Conservation (phyloP, 2,888 invertebrate genomes). For the Archips crataeganus region DNA sequence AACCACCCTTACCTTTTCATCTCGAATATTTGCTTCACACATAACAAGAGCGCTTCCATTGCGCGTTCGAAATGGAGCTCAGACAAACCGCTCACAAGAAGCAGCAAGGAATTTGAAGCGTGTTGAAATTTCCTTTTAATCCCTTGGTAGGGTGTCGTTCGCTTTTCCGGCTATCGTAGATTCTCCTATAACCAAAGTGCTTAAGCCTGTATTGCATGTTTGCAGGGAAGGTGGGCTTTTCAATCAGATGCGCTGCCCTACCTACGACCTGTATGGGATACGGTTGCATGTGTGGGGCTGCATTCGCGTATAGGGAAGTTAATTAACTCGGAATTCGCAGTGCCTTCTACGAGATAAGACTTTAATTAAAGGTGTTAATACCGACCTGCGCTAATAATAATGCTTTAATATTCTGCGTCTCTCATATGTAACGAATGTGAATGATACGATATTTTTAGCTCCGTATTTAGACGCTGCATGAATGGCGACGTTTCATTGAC, state of each 20-base stretch:
- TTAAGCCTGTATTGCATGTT: slow-evolving; percentile 74
- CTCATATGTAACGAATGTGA: not conserved
- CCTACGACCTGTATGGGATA: slow-evolving; percentile 36
- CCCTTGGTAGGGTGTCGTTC: slow-evolving; percentile 34
- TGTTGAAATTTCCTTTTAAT: not conserved
- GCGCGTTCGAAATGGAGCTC: slow-evolving; percentile 36
- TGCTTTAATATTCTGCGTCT: not conserved
- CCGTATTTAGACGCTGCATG: not conserved
- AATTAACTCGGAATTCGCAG: slow-evolving; percentile 33
- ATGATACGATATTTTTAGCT: not conserved
- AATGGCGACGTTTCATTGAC: not conserved
- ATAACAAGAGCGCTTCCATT: slow-evolving; percentile 50
- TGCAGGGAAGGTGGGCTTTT: slow-evolving; percentile 72
- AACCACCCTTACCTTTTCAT: slow-evolving; percentile 21
- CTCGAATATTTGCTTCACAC: not conserved
- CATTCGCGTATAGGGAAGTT: slow-evolving; percentile 30
- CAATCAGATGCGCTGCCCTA: slow-evolving; percentile 66
- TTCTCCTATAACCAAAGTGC: slow-evolving; percentile 58
- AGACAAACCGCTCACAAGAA: not conserved
- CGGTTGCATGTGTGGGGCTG: slow-evolving; percentile 13
- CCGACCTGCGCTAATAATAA: not conserved
- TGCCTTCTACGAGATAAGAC: slow-evolving; percentile 12
- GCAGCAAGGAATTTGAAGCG: slow-evolving; percentile 50
- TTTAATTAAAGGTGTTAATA: slow-evolving; percentile 22
- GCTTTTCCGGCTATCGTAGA: slow-evolving; percentile 53